A percentile compares a stretch with the other conserved stretches of the same genome.
phyloP scores from a whole-genome alignment of 2,888 invertebrate genomes.

The Sinopyrophorus schimmeli region DNA sequence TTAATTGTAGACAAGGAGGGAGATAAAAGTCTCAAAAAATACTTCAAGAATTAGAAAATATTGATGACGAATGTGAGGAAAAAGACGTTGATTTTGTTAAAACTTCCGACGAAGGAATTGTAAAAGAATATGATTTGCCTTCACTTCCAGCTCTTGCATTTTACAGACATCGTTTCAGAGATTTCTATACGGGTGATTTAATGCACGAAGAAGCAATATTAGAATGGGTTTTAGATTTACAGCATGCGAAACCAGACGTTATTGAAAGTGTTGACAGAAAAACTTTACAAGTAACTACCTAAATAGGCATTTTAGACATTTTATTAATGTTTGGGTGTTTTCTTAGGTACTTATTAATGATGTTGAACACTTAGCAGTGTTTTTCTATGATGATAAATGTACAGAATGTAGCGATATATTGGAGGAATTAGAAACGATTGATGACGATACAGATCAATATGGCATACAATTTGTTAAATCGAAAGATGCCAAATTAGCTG shows the following conservation, averaged over 20 bases:
- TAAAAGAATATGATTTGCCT: constrained; percentile 84
- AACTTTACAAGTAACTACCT: constrained; percentile 68
- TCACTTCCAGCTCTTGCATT: constrained; percentile 82
- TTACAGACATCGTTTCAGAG: constrained; percentile 85
- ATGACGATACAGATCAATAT: constrained; percentile 89
- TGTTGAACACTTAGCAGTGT: constrained; percentile 88
- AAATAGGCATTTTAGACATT: constrained; percentile 3
- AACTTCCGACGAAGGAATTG: constrained; percentile 85
- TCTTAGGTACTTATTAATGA: constrained; percentile 76
- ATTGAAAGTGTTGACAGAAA: constrained; percentile 91
- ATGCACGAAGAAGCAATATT: constrained; percentile 90
- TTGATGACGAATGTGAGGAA: constrained; percentile 91
- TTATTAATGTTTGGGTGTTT: background rate
- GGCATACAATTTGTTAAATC: constrained; percentile 94
- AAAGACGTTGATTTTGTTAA: constrained; percentile 90
- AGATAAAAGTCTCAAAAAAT: constrained; percentile 89
- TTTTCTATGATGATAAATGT: constrained; percentile 88
- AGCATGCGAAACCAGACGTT: constrained; percentile 82
- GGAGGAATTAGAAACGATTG: constrained; percentile 88
- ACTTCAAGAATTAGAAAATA: constrained; percentile 85
- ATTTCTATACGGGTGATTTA: constrained; percentile 85
- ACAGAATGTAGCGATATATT: constrained; percentile 82
- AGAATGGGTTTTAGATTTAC: constrained; percentile 86
- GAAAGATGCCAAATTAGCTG: constrained; percentile 84
- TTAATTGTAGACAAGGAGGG: constrained; percentile 76